Percentiles rank a stretch among this genome's conserved stretches.
Evolutionary conservation across 2,113 vertebrate species (phyloP).

Genomic region (Brachypodius melanocephalos): DNA sequence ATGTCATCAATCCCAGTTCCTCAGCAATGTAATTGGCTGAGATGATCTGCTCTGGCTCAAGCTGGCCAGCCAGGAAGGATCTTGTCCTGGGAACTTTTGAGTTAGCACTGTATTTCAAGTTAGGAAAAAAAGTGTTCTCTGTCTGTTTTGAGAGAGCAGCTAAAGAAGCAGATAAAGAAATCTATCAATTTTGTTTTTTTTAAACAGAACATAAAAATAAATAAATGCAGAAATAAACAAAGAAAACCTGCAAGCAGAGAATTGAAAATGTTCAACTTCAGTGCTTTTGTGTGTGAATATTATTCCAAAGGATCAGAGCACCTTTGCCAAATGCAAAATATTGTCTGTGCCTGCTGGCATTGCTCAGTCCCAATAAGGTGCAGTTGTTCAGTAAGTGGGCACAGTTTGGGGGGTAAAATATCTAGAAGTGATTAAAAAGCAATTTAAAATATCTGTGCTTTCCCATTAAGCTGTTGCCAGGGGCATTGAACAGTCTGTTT

Average conservation of each 20-base stretch:
- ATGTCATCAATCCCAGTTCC: background rate
- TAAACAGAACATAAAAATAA: background rate
- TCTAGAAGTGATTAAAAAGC: constrained; percentile 24
- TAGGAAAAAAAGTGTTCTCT: background rate
- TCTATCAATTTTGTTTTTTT: background rate
- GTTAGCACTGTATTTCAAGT: background rate
- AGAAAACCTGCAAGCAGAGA: background rate
- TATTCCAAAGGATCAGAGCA: background rate
- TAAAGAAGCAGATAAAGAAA: background rate
- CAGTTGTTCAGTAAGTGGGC: background rate
- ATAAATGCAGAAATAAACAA: background rate
- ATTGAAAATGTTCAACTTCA: background rate
- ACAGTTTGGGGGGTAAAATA: background rate
- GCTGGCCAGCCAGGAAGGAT: background rate
- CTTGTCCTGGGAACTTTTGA: background rate
- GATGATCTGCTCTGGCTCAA: background rate
- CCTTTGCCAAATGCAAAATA: background rate
- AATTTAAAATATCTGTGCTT: constrained; percentile 19
- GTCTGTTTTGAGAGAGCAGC: background rate
- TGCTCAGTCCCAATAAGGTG: background rate
- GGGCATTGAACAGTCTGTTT: background rate
- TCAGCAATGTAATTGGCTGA: background rate
- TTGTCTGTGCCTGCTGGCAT: background rate
- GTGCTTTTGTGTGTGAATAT: background rate
- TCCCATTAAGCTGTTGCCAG: background rate